Conservation (phyloP, 2,113 vertebrate genomes). For the Rutilus rutilus region DNA sequence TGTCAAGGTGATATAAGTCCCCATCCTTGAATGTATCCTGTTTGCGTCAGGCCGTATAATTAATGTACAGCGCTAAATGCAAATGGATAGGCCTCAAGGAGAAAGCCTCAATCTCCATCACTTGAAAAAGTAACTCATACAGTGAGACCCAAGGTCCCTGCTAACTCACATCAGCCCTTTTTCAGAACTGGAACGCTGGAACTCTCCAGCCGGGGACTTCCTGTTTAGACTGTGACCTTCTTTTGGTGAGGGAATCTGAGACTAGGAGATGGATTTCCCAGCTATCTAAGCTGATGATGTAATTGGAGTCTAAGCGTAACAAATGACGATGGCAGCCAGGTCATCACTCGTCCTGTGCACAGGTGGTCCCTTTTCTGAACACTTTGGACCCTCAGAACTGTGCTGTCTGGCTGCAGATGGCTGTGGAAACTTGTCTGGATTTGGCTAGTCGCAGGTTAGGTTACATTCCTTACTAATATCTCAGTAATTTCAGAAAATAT, state of each 20-base stretch:
- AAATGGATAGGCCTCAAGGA: constrained; percentile 60
- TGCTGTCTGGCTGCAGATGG: constrained; percentile 62
- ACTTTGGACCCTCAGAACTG: constrained; percentile 60
- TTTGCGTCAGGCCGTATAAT: constrained; percentile 71
- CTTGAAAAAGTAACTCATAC: constrained; percentile 23
- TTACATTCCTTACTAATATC: constrained; percentile 59
- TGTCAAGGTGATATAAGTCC: constrained; percentile 60
- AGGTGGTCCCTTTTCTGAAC: constrained; percentile 64
- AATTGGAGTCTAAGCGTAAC: constrained; percentile 72
- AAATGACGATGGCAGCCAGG: constrained; percentile 70
- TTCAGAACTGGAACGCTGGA: not conserved
- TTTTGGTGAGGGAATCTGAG: constrained; percentile 68
- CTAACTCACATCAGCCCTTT: not conserved
- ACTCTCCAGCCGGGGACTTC: constrained; percentile 3
- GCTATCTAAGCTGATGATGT: constrained; percentile 66
- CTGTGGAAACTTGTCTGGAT: constrained; percentile 66
- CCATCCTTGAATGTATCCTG: constrained; percentile 73
- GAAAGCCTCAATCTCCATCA: constrained; percentile 27
- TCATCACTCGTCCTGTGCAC: constrained; percentile 64
- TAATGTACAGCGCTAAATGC: constrained; percentile 63
- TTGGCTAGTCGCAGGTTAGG: constrained; percentile 65
- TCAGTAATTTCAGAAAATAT: not conserved
- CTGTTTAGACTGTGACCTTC: constrained; percentile 34
- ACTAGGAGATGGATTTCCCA: constrained; percentile 74
- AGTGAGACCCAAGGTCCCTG: not conserved